Conservation (phyloP, 2,113 vertebrate species). For the Emydura subglobosa region DNA sequence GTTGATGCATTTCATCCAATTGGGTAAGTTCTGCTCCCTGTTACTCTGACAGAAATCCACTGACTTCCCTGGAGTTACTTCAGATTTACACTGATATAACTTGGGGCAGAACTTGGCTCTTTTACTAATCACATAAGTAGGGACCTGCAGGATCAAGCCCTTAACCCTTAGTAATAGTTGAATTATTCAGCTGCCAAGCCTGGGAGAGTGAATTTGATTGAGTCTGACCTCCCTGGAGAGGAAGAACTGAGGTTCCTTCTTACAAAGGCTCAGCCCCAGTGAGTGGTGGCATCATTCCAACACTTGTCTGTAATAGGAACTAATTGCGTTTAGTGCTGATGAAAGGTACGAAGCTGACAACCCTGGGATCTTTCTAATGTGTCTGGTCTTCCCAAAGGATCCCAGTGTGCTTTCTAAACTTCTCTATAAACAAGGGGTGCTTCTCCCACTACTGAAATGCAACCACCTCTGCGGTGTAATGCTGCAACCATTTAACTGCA, state of each 20-base stretch:
- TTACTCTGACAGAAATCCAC: background rate
- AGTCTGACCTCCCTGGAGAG: background rate
- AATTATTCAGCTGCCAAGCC: background rate
- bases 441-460: background rate
- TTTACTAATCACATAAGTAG: background rate
- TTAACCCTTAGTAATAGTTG: background rate
- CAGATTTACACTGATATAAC: rapidly evolving
- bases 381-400: background rate
- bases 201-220: rapidly evolving
- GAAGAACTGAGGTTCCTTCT: background rate
- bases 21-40: background rate
- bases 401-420: background rate
- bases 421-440: rapidly evolving
- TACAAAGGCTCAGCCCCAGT: background rate
- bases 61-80: background rate
- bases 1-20: background rate
- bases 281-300: background rate
- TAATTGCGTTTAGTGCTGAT: background rate
- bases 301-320: background rate
- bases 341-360: background rate
- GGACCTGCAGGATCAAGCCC: rapidly evolving
- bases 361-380: background rate
- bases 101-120: background rate
- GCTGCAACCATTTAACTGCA: background rate
- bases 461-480: background rate